These are phyloP conservation scores for Limnodromus scolopaceus DNA, from an alignment of 2,797 vertebrate genomes.

Conservation along the genomic window DNA sequence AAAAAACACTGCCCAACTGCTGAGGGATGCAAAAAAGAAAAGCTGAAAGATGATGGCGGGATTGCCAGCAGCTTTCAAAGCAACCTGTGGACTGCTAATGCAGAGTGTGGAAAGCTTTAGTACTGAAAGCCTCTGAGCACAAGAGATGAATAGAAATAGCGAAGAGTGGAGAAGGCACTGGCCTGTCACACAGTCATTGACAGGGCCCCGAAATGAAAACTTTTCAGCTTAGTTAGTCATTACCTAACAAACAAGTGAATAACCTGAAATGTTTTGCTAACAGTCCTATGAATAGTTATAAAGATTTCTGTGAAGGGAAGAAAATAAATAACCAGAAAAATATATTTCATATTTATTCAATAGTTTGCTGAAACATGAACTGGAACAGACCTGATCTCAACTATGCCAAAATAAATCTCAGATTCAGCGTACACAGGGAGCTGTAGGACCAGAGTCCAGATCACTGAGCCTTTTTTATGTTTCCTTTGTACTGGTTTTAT, in stretches of 20 bases:
- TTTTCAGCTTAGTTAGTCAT: background rate
- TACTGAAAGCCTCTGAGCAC: background rate
- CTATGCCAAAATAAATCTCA: background rate
- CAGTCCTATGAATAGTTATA: background rate
- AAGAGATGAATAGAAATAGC: background rate
- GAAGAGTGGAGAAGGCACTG: background rate
- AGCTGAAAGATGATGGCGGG: background rate
- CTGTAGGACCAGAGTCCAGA: background rate
- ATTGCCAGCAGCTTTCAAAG: slow-evolving; percentile 15
- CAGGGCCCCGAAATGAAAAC: background rate
- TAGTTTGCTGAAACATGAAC: background rate
- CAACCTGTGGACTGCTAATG: background rate
- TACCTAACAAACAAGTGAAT: background rate
- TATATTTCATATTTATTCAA: background rate
- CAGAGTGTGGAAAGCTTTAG: background rate
- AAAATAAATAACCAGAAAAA: background rate
- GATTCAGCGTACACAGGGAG: background rate
- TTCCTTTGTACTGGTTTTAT: background rate
- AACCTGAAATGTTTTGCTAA: background rate
- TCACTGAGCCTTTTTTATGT: background rate
- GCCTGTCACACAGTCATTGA: background rate
- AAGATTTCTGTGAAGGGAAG: background rate
- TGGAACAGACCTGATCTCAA: background rate
- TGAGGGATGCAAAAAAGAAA: background rate
- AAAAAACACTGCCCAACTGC: background rate